A percentile compares a stretch with the other conserved stretches of the same genome.
Evolutionary conservation across 2,797 vertebrate species (phyloP).

Genomic region (Notolepis coatsorum): DNA sequence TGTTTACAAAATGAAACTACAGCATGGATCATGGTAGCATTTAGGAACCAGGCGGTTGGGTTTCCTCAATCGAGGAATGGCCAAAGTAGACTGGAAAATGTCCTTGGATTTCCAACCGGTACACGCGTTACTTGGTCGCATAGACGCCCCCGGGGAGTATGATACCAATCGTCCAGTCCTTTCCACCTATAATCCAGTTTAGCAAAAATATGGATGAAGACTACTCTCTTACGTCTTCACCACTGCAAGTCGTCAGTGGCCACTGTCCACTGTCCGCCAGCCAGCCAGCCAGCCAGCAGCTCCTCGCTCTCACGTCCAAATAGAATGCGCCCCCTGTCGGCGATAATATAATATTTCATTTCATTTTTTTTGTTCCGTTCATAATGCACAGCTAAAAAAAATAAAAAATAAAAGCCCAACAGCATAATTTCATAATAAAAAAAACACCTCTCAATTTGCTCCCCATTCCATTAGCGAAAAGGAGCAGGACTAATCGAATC

Average conservation of each 20-base stretch:
- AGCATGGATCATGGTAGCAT: conserved; percentile 40
- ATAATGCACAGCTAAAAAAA: too few relatives aligned
- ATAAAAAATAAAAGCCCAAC: too few relatives aligned
- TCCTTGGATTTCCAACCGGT: conserved; percentile 67
- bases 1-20: conserved; percentile 58
- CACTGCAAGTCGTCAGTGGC: conserved; percentile 59
- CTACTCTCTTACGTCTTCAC: conserved; percentile 50
- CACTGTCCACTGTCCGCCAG: neutral
- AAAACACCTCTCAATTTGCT: too few relatives aligned
- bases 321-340: conserved; percentile 44
- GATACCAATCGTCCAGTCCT: conserved; percentile 22
- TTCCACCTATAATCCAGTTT: conserved; percentile 20
- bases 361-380: too few relatives aligned
- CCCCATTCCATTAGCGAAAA: too few relatives aligned
- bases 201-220: conserved; percentile 10
- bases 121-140: conserved; percentile 30
- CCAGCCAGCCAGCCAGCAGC: neutral
- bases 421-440: too few relatives aligned
- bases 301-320: neutral
- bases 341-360: too few relatives aligned
- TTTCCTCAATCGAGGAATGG: conserved; percentile 59
- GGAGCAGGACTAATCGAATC: too few relatives aligned
- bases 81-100: conserved; percentile 65
- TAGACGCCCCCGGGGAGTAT: conserved; percentile 13
- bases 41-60: conserved; percentile 33